Evolutionary conservation across 2,797 vertebrate species (phyloP), one percentile per base, ranked within the genome.

Genomic region (Cyprinodon diabolis): DNA sequence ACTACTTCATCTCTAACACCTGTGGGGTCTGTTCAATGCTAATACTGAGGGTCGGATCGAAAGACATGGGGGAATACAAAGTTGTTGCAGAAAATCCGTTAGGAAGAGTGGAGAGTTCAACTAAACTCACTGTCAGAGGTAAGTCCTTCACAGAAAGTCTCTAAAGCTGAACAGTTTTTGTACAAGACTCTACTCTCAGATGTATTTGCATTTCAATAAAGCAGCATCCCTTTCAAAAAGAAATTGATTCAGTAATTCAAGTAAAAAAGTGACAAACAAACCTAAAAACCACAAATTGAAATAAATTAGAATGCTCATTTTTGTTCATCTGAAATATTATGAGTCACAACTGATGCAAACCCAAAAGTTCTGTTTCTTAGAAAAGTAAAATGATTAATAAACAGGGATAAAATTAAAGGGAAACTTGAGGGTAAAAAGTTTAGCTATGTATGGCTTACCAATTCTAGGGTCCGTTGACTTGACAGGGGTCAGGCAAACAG

Each of bases 21-120:
- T 96, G 96, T 43, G 97, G 98, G 0, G 96, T 99, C 58, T 99
- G 97, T 86, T 98, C 96, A 52, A 85, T 98, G 84, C 84, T 97
- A 68, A 93, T 98, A 87, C 79, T 95, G 60, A 93, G 87, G 6
- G 97, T 97, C 63, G 92, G 93, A 14, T 19, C 92, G 2, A 90
- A 93, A 14, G 97, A 99, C 74, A 93, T 78, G 0, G 97, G 98
- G 1, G 93, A 96, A 76, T 99, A 98, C 83, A 95, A 91, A 84
- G 84, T 95, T 4, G 92, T 95, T 21, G 96, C 96, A 2, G 95
- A 96, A 88, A 98, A 96, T 75, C 0, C 51, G 0, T 48, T 93
- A 60, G 98, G 98, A 51, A 93, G 87, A 75, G 96, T 92, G 0
- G 93, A 94, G 86, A 96, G 93, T 91, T 87, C 90, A 43, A 96